Conservation (phyloP, 2,797 vertebrate species). For the Diplodus sargus region DNA sequence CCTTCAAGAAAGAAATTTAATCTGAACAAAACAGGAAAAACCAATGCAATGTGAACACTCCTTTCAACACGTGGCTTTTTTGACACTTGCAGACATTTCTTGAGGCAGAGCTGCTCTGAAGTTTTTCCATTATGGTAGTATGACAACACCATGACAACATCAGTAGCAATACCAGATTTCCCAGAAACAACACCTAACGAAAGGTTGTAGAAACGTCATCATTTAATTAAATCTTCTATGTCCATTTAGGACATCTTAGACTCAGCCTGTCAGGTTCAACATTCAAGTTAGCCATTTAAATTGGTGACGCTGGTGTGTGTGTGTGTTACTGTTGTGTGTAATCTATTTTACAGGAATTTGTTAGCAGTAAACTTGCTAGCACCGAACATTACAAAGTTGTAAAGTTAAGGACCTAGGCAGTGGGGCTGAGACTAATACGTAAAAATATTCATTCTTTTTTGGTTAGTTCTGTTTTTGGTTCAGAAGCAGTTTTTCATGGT, state of each 20-base stretch:
- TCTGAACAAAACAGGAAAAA: not conserved
- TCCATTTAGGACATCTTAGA: not conserved
- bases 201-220: not conserved
- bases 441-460: no score
- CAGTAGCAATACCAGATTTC: not conserved
- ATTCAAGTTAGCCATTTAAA: not conserved
- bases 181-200: not conserved
- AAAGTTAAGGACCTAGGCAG: no score
- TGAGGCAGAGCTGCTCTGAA: not conserved
- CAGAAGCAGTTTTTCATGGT: no score
- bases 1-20: slow-evolving; percentile 79
- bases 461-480: no score
- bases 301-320: no score
- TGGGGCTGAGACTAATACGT: no score
- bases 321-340: no score
- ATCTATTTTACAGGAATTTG: no score
- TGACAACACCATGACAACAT: not conserved
- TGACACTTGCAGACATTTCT: not conserved
- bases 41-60: no score
- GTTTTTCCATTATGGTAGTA: not conserved
- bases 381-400: no score
- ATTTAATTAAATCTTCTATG: not conserved
- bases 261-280: not conserved
- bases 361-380: no score
- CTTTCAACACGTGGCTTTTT: not conserved